Evolutionary conservation across 1,140 invertebrate genomes (phyloP).

Genomic region (Papilio glaucus): DNA sequence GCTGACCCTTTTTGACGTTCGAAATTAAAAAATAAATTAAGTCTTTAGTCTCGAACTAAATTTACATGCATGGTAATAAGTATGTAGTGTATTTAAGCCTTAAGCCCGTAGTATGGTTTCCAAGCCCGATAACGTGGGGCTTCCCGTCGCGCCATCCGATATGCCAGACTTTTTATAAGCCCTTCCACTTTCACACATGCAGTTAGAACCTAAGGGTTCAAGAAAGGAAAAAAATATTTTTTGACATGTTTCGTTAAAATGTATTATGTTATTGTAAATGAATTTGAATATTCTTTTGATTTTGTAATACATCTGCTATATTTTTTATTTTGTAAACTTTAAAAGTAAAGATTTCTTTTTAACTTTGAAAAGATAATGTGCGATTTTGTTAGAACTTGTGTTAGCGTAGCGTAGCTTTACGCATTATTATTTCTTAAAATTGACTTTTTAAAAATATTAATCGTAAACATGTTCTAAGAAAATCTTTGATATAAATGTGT

Average conservation of each 20-base stretch:
- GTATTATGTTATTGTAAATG: no score
- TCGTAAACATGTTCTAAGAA: constrained; percentile 1
- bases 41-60: neutral
- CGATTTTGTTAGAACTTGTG: neutral
- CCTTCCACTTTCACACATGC: constrained; percentile 43
- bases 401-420: no score
- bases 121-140: constrained; percentile 51
- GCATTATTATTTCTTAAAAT: no score
- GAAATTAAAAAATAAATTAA: constrained; percentile 8
- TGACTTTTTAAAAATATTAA: no score
- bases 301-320: neutral
- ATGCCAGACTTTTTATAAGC: constrained; percentile 56
- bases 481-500: neutral
- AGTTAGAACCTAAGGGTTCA: constrained; percentile 6
- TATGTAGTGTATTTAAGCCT: constrained; percentile 40
- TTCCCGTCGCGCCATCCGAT: constrained; percentile 69
- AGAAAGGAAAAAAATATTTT: neutral
- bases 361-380: neutral
- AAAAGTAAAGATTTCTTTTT: neutral
- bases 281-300: no score
- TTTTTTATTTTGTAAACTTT: neutral
- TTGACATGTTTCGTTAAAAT: neutral
- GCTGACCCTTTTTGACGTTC: neutral
- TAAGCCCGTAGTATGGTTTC: constrained; percentile 76
- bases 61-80: neutral